A percentile compares a stretch with the other conserved stretches of the same genome.
Evolutionary conservation across 2,113 vertebrate genomes (phyloP).

Genomic region (Cyprinodon variegatus): DNA sequence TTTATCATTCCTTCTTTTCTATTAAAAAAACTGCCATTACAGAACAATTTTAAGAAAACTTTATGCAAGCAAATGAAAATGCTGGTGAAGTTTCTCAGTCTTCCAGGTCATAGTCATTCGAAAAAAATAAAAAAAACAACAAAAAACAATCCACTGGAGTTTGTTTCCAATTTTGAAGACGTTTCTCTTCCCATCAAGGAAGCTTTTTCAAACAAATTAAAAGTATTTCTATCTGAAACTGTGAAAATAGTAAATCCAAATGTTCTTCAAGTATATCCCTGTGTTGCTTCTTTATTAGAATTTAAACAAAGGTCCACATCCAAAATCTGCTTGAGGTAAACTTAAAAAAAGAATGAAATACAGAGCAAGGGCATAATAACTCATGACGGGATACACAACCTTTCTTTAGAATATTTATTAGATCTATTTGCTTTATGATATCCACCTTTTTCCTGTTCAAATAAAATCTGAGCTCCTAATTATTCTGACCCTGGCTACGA

Average conservation of each 20-base stretch:
- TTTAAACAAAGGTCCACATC: too few relatives aligned
- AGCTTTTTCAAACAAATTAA: too few relatives aligned
- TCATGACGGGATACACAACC: conserved; percentile 10
- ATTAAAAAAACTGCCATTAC: conserved; percentile 42
- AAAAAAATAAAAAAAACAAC: too few relatives aligned
- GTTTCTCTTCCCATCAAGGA: too few relatives aligned
- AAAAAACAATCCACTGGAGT: too few relatives aligned
- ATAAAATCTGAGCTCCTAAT: conserved; percentile 48
- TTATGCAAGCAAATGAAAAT: background rate
- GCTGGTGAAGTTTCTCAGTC: background rate
- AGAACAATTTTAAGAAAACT: conserved; percentile 54
- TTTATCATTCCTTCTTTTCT: conserved; percentile 52
- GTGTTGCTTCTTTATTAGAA: background rate
- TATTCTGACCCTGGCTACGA: conserved; percentile 29
- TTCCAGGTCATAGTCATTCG: too few relatives aligned
- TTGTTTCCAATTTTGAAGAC: too few relatives aligned
- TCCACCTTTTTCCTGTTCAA: conserved; percentile 28
- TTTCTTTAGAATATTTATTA: conserved; percentile 33
- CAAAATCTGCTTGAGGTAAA: too few relatives aligned
- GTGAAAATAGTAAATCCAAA: too few relatives aligned
- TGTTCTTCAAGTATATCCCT: too few relatives aligned
- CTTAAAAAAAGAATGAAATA: too few relatives aligned
- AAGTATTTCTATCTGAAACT: too few relatives aligned
- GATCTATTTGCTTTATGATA: conserved; percentile 25
- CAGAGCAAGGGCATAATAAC: background rate